Evolutionary conservation across 2,113 vertebrate genomes (phyloP).

Genomic region (Microtus ochrogaster): DNA sequence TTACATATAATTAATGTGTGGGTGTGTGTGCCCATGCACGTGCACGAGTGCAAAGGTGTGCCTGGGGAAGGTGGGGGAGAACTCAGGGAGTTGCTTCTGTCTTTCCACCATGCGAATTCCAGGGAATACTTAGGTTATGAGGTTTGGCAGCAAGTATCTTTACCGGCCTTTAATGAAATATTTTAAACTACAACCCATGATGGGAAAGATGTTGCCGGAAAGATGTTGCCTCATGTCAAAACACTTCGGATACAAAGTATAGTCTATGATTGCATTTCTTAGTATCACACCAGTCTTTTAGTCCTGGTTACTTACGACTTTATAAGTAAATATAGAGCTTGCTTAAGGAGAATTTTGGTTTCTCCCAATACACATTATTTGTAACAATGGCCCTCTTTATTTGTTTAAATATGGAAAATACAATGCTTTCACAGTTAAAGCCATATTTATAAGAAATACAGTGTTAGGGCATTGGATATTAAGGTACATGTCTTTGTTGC

Average conservation of each 20-base stretch:
- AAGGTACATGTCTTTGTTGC: not conserved
- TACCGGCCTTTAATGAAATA: not conserved
- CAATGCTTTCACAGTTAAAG: conserved; percentile 44
- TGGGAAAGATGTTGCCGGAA: conserved; percentile 50
- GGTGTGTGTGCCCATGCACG: not conserved
- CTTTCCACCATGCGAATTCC: not conserved
- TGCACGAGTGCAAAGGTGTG: no score
- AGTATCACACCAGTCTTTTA: not conserved
- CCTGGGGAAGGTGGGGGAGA: no score
- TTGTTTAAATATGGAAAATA: not conserved
- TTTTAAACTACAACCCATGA: not conserved
- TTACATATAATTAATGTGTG: not conserved
- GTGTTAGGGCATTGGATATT: not conserved
- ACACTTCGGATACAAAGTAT: not conserved
- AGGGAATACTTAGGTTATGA: not conserved
- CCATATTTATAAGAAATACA: not conserved
- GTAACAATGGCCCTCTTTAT: not conserved
- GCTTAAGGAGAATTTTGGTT: conserved; percentile 13
- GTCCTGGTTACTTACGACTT: conserved; percentile 25
- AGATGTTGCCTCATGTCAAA: conserved; percentile 36
- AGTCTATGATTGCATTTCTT: conserved; percentile 14
- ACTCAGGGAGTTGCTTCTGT: not conserved
- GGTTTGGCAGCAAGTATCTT: not conserved
- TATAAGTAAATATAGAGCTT: conserved; percentile 35
- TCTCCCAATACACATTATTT: not conserved